A percentile compares a stretch with the other conserved stretches of the same genome.
These are phyloP conservation scores for Holacanthella duospinosa DNA, from an alignment of 2,888 invertebrate species.

Conservation along the genomic window DNA sequence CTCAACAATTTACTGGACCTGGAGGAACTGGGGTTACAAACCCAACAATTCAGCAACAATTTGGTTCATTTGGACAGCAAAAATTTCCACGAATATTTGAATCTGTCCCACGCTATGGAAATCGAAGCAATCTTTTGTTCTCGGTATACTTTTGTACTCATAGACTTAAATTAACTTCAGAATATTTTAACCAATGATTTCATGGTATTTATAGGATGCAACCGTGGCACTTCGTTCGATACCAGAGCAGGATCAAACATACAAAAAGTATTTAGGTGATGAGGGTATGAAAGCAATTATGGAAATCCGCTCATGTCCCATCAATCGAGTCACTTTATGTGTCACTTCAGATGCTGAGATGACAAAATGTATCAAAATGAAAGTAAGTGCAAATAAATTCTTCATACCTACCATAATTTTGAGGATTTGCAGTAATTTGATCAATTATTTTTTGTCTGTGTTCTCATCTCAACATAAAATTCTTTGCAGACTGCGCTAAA, in stretches of 20 bases:
- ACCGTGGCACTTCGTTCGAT: constrained; percentile 56
- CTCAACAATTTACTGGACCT: neutral
- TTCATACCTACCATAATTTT: neutral
- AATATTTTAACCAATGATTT: constrained; percentile 7
- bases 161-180: too few relatives aligned
- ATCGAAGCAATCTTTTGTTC: constrained; percentile 62
- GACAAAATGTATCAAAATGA: constrained; percentile 85
- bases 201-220: constrained; percentile 52
- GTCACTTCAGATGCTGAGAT: constrained; percentile 83
- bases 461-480: constrained; percentile 11
- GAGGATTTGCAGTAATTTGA: neutral
- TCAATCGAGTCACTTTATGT: constrained; percentile 72
- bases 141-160: constrained; percentile 50
- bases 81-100: constrained; percentile 55
- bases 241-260: constrained; percentile 63
- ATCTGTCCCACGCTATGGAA: constrained; percentile 56
- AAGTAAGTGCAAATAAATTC: constrained; percentile 48
- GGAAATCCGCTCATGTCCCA: constrained; percentile 69
- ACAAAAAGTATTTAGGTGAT: constrained; percentile 58
- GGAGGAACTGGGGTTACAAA: neutral
- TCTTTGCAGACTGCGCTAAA: constrained; percentile 63
- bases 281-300: constrained; percentile 56
- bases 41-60: constrained; percentile 8
- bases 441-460: constrained; percentile 4
- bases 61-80: constrained; percentile 11